Percentiles rank a stretch among this genome's conserved stretches.
Conservation (phyloP, 1,140 invertebrate species). For the Drosophila pandora region DNA sequence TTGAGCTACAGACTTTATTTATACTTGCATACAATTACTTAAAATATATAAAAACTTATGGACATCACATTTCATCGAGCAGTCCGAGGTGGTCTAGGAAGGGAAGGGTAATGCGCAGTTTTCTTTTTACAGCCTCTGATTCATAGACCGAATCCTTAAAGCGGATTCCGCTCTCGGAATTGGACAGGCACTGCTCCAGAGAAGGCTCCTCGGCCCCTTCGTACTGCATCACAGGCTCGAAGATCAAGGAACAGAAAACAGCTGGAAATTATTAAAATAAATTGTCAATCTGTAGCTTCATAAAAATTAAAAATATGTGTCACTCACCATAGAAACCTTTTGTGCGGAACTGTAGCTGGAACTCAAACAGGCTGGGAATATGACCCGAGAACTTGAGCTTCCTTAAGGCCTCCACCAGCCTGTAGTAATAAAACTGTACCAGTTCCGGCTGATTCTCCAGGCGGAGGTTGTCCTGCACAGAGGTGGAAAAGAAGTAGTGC, state of each 20-base stretch:
- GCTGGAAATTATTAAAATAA: not conserved
- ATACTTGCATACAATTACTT: constrained; percentile 8
- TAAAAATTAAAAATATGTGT: no score
- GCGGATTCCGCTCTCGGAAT: constrained; percentile 26
- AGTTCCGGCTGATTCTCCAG: constrained; percentile 43
- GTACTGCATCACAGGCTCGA: constrained; percentile 58
- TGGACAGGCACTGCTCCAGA: constrained; percentile 36
- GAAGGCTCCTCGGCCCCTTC: constrained; percentile 64
- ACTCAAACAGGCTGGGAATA: constrained; percentile 64
- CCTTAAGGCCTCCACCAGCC: constrained; percentile 44
- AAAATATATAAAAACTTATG: not conserved
- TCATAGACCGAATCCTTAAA: constrained; percentile 48
- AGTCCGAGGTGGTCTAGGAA: constrained; percentile 68
- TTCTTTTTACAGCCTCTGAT: constrained; percentile 31
- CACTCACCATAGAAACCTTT: constrained; percentile 59
- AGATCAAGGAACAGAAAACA: constrained; percentile 44
- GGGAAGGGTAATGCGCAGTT: constrained; percentile 38
- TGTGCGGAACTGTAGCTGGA: constrained; percentile 53
- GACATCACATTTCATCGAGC: constrained; percentile 61
- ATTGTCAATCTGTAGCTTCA: not conserved
- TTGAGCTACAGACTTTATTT: not conserved
- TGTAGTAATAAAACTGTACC: constrained; percentile 67
- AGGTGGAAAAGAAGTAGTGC: constrained; percentile 70
- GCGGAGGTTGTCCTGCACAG: constrained; percentile 38
- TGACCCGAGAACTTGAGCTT: constrained; percentile 48